These are phyloP conservation scores for Pachypanchax playfairii DNA, from an alignment of 2,113 vertebrate species.

Conservation along the genomic window DNA sequence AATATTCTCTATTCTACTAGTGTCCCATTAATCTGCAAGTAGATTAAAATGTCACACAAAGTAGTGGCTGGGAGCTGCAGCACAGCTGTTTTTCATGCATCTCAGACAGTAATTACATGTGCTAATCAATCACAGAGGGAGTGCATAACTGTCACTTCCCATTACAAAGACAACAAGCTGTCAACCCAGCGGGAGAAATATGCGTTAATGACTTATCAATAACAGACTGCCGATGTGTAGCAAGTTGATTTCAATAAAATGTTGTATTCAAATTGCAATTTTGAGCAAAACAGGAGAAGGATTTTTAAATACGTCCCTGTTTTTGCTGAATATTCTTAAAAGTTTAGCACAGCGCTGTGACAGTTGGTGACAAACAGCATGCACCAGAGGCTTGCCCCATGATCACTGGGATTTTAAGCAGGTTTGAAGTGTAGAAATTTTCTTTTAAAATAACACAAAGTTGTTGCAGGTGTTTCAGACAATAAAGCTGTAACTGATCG, in stretches of 20 bases:
- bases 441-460: too few species aligned
- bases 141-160: constrained; percentile 67
- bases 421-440: too few species aligned
- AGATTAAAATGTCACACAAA: constrained; percentile 75
- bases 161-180: constrained; percentile 72
- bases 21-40: constrained; percentile 70
- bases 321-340: too few species aligned
- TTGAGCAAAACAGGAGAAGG: constrained; percentile 8
- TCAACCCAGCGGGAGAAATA: constrained; percentile 55
- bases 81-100: constrained; percentile 64
- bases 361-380: too few species aligned
- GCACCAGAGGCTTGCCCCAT: too few species aligned
- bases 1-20: constrained; percentile 66
- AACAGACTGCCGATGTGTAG: constrained; percentile 32
- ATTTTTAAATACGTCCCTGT: too few species aligned
- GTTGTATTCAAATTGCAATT: neutral
- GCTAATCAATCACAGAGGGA: constrained; percentile 76
- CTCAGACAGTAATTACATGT: constrained; percentile 71
- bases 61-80: constrained; percentile 24
- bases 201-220: constrained; percentile 72
- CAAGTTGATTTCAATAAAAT: constrained; percentile 1
- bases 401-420: too few species aligned
- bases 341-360: too few species aligned
- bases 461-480: constrained; percentile 7
- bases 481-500: neutral